These are phyloP conservation scores for Saxidomus purpurata DNA, from an alignment of 1,140 invertebrate genomes.

Conservation along the genomic window DNA sequence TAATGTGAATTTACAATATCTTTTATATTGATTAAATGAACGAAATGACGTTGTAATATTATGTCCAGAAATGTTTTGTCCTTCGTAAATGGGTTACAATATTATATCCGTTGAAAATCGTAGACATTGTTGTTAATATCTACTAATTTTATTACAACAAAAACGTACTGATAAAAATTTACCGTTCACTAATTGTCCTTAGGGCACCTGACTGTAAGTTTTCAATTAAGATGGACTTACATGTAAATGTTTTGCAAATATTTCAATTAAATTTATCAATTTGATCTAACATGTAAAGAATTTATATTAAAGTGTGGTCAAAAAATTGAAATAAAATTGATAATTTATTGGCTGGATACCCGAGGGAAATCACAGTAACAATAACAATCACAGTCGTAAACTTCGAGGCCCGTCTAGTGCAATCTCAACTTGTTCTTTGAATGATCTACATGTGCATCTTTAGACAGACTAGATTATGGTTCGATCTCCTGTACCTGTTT, in stretches of 20 bases:
- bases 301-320: background rate
- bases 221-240: conserved; percentile 18
- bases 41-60: no score
- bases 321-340: conserved; percentile 37
- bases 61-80: no score
- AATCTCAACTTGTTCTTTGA: no score
- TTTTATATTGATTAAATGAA: no score
- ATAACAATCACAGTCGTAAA: background rate
- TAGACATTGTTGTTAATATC: no score
- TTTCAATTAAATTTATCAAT: conserved; percentile 46
- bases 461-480: no score
- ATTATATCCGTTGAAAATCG: no score
- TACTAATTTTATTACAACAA: no score
- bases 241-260: conserved; percentile 19
- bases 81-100: no score
- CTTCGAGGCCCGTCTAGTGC: background rate
- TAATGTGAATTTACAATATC: no score
- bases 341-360: conserved; percentile 33
- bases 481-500: no score
- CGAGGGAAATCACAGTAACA: background rate
- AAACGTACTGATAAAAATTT: background rate
- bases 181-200: background rate
- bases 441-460: no score
- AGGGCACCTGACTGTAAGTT: background rate
- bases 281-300: conserved; percentile 36